phyloP scores from a whole-genome alignment of 2,797 vertebrate species.

The Eidolon dupreanum region DNA sequence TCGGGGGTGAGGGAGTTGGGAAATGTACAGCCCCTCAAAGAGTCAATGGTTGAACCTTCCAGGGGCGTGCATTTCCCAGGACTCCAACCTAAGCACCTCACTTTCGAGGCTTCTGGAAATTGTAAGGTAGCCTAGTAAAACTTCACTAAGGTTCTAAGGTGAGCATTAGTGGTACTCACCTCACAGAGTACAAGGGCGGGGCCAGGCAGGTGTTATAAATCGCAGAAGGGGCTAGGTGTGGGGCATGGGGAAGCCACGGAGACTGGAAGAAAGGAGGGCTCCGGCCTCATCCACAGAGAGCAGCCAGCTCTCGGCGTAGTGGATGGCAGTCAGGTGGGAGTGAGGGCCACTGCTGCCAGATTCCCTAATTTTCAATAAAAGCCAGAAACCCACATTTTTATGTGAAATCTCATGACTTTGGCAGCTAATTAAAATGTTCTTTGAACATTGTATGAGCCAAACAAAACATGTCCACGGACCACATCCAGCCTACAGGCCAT shows the following conservation, averaged over 20 bases:
- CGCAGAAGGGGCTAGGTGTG: no score
- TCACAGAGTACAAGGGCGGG: background rate
- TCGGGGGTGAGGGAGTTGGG: background rate
- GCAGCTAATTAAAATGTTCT: conserved; percentile 64
- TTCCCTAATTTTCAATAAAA: conserved; percentile 24
- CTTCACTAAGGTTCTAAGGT: background rate
- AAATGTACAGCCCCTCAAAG: background rate
- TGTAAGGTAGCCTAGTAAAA: background rate
- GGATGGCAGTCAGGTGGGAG: background rate
- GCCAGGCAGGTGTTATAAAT: background rate
- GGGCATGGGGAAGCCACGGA: background rate
- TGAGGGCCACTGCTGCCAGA: background rate
- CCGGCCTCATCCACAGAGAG: background rate
- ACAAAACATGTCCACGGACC: conserved; percentile 15
- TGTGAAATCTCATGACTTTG: conserved; percentile 43
- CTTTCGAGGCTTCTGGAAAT: background rate
- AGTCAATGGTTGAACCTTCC: background rate
- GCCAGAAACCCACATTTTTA: conserved; percentile 52
- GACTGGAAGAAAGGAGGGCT: background rate
- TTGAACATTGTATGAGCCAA: background rate
- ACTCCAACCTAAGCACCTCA: background rate
- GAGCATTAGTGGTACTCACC: background rate
- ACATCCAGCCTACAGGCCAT: background rate
- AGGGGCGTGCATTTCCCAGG: background rate
- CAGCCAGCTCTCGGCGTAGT: background rate